Evolutionary conservation across 2,797 vertebrate genomes (phyloP).

Genomic region (Varecia variegata): DNA sequence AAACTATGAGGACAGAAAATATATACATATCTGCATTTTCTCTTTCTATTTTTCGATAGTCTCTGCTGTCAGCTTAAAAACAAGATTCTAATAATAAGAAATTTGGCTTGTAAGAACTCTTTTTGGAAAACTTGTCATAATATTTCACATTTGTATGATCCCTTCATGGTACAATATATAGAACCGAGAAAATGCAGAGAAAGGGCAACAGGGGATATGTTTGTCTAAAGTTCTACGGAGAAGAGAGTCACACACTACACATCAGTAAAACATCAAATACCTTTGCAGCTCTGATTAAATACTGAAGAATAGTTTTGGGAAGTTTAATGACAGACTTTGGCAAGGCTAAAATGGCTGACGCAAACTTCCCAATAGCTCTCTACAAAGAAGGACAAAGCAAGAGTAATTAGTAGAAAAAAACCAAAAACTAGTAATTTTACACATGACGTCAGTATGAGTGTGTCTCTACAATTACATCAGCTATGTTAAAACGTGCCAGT

Average conservation of each 20-base stretch:
- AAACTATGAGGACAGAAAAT: slow-evolving; percentile 60
- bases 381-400: slow-evolving; percentile 92
- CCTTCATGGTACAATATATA: neutral
- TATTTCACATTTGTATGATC: neutral
- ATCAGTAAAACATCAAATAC: slow-evolving; percentile 88
- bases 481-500: neutral
- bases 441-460: slow-evolving; percentile 10
- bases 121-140: slow-evolving; percentile 13
- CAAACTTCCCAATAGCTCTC: slow-evolving; percentile 99
- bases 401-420: slow-evolving; percentile 85
- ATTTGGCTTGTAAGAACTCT: neutral
- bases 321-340: slow-evolving; percentile 99
- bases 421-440: slow-evolving; percentile 68
- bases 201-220: slow-evolving; percentile 24
- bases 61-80: neutral
- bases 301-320: slow-evolving; percentile 99
- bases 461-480: slow-evolving; percentile 14
- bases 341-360: slow-evolving; percentile 98
- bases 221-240: slow-evolving; percentile 68
- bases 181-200: slow-evolving; percentile 85
- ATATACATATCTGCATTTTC: slow-evolving; percentile 84
- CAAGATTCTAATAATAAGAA: neutral
- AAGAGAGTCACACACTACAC: slow-evolving; percentile 76
- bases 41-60: slow-evolving; percentile 60
- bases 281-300: slow-evolving; percentile 98